A percentile compares a stretch with the other conserved stretches of the same genome.
Conservation (phyloP, 1,140 invertebrate genomes). For the Brachionus paranguensis region DNA sequence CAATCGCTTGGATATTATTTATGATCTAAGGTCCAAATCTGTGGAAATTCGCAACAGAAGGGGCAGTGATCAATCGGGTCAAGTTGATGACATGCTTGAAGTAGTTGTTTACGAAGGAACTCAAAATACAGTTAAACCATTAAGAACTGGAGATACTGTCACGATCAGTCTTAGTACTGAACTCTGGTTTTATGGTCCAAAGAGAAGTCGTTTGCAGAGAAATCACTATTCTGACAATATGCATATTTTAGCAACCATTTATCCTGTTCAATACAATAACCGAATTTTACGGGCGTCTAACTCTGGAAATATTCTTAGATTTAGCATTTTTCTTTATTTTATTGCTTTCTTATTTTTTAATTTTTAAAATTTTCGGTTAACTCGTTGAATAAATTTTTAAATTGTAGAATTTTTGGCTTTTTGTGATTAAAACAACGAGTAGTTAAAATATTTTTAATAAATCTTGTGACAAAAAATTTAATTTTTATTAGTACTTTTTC, state of each 20-base stretch:
- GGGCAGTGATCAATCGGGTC: neutral
- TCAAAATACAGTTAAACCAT: neutral
- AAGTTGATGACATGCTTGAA: slow-evolving; percentile 24
- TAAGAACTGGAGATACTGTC: neutral
- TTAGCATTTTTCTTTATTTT: neutral
- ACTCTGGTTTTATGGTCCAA: slow-evolving; percentile 7
- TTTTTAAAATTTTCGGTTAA: neutral
- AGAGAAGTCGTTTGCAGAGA: slow-evolving; percentile 9
- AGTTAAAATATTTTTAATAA: neutral
- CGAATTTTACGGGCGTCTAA: neutral
- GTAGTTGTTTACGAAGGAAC: slow-evolving; percentile 22
- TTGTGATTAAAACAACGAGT: neutral
- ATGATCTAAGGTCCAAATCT: slow-evolving; percentile 9
- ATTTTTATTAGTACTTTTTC: too few species aligned
- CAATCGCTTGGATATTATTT: slow-evolving; percentile 28
- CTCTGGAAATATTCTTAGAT: neutral
- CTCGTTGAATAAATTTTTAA: neutral
- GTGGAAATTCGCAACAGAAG: slow-evolving; percentile 25
- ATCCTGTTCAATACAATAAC: slow-evolving; percentile 11
- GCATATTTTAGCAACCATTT: slow-evolving; percentile 31
- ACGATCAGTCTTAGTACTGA: slow-evolving; percentile 10
- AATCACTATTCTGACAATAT: slow-evolving; percentile 28
- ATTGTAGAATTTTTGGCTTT: neutral
- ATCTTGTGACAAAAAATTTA: neutral
- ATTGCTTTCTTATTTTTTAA: neutral